Evolutionary conservation across 2,113 vertebrate species (phyloP).

Genomic region (Siniperca knerii): DNA sequence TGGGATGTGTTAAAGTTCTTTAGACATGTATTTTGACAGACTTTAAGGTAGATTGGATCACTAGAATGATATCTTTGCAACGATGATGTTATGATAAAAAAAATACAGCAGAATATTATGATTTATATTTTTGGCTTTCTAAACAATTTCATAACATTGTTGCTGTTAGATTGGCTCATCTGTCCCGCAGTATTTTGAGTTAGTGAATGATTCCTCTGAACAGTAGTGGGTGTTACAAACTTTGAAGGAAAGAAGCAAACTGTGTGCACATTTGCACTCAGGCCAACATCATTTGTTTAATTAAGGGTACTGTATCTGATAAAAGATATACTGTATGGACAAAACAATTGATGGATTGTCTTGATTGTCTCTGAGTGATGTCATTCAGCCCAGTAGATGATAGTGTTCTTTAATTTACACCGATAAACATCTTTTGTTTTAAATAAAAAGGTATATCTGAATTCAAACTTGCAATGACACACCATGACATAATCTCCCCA

Average conservation of each 20-base stretch:
- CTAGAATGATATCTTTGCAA: not conserved
- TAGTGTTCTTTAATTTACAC: not conserved
- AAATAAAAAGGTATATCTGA: not conserved
- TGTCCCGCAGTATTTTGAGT: slow-evolving; percentile 8
- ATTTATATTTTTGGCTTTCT: slow-evolving; percentile 4
- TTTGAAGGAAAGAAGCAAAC: slow-evolving; percentile 28
- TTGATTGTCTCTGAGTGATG: not conserved
- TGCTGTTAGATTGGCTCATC: not conserved
- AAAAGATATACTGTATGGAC: not conserved
- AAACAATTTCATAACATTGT: not conserved
- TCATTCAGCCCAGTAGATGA: not conserved
- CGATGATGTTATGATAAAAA: not conserved
- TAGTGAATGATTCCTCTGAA: slow-evolving; percentile 28
- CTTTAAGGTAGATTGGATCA: slow-evolving; percentile 4
- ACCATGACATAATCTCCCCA: not conserved
- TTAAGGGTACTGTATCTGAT: not conserved
- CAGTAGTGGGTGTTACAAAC: slow-evolving; percentile 23
- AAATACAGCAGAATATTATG: not conserved
- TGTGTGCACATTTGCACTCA: slow-evolving; percentile 5
- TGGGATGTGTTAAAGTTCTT: slow-evolving; percentile 3
- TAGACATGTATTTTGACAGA: slow-evolving; percentile 7
- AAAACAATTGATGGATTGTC: slow-evolving; percentile 5
- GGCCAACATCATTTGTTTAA: slow-evolving; percentile 40
- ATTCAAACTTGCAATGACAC: not conserved
- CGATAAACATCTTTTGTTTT: not conserved